These are phyloP conservation scores for Polyodon spathula DNA, from an alignment of 2,113 vertebrate genomes.

Conservation along the genomic window DNA sequence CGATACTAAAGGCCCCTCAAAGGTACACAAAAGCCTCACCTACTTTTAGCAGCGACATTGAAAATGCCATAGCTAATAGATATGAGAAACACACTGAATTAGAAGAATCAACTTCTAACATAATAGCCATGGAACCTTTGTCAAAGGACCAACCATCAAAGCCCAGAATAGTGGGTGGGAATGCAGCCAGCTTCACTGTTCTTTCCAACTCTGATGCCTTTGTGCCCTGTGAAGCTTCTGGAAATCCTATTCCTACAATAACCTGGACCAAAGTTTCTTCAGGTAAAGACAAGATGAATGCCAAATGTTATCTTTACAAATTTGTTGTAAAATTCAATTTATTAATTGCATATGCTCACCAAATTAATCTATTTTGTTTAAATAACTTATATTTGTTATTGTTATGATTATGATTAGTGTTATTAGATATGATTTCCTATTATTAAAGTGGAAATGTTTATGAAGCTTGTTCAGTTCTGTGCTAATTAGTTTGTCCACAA, in stretches of 20 bases:
- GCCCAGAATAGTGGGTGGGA: slow-evolving; percentile 74
- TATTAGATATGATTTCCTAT: no score
- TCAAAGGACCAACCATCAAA: slow-evolving; percentile 43
- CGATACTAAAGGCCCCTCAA: slow-evolving; percentile 2
- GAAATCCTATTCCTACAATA: slow-evolving; percentile 67
- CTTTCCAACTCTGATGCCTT: slow-evolving; percentile 72
- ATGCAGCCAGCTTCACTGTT: slow-evolving; percentile 74
- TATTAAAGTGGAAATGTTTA: no score
- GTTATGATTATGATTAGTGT: no score
- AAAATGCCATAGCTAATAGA: slow-evolving; percentile 19
- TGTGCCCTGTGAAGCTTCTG: slow-evolving; percentile 73
- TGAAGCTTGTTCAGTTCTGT: no score
- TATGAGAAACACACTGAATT: slow-evolving; percentile 23
- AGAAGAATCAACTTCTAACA: slow-evolving; percentile 20
- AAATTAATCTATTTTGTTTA: no score
- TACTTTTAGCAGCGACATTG: slow-evolving; percentile 17
- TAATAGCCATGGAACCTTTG: slow-evolving; percentile 19
- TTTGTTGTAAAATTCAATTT: no score
- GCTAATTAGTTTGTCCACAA: no score
- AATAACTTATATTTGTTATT: no score
- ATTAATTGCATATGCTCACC: no score
- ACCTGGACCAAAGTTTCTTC: slow-evolving; percentile 71
- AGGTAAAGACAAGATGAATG: slow-evolving; percentile 44
- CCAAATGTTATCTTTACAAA: neutral
- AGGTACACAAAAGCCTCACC: neutral